Percentiles rank a stretch among this genome's conserved stretches.
These are phyloP conservation scores for Elaphurus davidianus DNA, from an alignment of 2,113 vertebrate species.

Conservation along the genomic window DNA sequence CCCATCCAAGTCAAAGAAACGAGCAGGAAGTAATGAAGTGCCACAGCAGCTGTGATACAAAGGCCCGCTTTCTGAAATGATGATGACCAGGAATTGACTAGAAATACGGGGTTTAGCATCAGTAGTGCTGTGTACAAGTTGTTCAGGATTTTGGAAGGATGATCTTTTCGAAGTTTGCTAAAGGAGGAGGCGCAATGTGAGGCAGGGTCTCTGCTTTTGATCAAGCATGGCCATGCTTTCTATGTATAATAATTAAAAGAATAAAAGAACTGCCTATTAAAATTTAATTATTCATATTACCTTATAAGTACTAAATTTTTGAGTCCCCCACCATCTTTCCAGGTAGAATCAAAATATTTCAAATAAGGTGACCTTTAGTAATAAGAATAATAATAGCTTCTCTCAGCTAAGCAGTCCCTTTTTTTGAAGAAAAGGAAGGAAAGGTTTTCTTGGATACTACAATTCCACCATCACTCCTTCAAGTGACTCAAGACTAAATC, in stretches of 20 bases:
- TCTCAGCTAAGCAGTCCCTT: not conserved
- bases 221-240: not conserved
- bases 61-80: constrained; percentile 81
- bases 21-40: constrained; percentile 90
- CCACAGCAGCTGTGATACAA: constrained; percentile 82
- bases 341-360: not conserved
- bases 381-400: not conserved
- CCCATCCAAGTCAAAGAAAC: constrained; percentile 93
- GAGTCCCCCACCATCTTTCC: not conserved
- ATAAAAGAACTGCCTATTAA: not conserved
- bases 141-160: constrained; percentile 92
- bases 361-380: not conserved
- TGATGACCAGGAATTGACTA: constrained; percentile 88
- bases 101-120: constrained; percentile 87
- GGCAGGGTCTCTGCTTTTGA: not conserved
- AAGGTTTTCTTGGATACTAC: not conserved
- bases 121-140: constrained; percentile 87
- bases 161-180: constrained; percentile 88
- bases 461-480: not conserved
- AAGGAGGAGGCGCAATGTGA: not conserved
- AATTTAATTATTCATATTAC: not conserved
- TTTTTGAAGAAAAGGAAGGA: not conserved
- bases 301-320: not conserved
- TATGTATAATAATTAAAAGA: not conserved
- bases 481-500: not conserved